Percentiles rank a stretch among this genome's conserved stretches.
Conservation (phyloP, 2,888 invertebrate genomes). For the Eupithecia vulgata region DNA sequence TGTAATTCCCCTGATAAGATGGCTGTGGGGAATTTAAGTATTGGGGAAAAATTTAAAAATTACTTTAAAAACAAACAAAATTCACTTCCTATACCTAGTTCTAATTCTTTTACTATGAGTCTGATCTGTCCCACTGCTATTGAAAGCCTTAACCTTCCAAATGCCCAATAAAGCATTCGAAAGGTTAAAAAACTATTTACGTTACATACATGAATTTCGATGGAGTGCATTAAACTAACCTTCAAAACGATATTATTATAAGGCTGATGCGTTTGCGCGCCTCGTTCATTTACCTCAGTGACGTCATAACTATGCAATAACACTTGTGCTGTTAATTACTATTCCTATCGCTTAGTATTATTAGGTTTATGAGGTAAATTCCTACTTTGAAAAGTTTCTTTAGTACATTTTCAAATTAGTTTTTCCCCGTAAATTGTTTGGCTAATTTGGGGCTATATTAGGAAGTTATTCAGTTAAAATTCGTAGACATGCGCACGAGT, state of each 20-base stretch:
- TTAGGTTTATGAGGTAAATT: not conserved
- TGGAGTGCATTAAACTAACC: slow-evolving; percentile 15
- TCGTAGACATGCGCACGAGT: not conserved
- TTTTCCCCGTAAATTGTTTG: not conserved
- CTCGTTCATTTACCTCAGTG: slow-evolving; percentile 28
- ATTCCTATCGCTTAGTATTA: not conserved
- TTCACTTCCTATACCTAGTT: not conserved
- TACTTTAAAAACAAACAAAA: not conserved
- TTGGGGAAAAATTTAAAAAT: not conserved
- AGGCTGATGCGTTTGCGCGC: slow-evolving; percentile 16
- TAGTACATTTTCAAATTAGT: not conserved
- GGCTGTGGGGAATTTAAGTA: not conserved
- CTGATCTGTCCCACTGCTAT: not conserved
- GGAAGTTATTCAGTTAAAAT: not conserved
- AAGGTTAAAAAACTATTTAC: not conserved
- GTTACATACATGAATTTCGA: slow-evolving; percentile 14
- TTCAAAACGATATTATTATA: slow-evolving; percentile 18
- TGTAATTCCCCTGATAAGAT: not conserved
- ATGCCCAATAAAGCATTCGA: slow-evolving; percentile 7
- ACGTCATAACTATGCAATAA: slow-evolving; percentile 31
- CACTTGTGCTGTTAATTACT: slow-evolving; percentile 14
- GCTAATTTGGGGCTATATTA: not conserved
- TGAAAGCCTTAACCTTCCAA: slow-evolving; percentile 6
- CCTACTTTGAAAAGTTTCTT: not conserved
- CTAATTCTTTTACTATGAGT: not conserved